Conservation (phyloP, 2,113 vertebrate genomes). For the Xiphias gladius region DNA sequence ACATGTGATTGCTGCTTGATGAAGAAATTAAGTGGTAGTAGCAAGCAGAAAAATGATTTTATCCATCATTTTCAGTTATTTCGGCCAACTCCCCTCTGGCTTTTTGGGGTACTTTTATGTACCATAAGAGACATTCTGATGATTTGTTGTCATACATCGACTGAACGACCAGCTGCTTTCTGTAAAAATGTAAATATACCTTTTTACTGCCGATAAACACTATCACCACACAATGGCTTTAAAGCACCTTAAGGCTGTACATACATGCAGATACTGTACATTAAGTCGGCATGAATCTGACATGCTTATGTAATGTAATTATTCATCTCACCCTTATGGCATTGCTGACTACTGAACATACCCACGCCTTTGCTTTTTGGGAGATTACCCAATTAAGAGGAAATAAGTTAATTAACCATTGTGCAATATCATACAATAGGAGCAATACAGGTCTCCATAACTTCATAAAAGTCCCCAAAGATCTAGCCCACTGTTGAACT, state of each 20-base stretch:
- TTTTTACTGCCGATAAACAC: background rate
- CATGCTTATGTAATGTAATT: background rate
- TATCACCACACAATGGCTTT: background rate
- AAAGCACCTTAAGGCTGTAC: background rate
- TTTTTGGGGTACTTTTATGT: background rate
- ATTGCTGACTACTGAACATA: background rate
- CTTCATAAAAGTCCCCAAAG: no score
- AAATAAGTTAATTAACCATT: slow-evolving; percentile 27
- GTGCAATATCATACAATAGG: slow-evolving; percentile 3
- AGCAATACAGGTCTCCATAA: no score
- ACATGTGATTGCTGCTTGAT: background rate
- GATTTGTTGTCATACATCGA: background rate
- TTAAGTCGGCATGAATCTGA: background rate
- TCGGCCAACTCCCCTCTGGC: no score
- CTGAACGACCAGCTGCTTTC: background rate
- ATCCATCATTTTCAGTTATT: background rate
- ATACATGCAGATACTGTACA: background rate
- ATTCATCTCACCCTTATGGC: slow-evolving; percentile 1
- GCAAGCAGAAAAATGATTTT: background rate
- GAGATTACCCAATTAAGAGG: slow-evolving; percentile 27
- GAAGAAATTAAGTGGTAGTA: background rate
- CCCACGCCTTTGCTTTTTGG: background rate
- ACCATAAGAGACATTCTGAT: background rate
- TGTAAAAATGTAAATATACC: background rate
- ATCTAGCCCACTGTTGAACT: background rate